Evolutionary conservation across 2,888 invertebrate genomes (phyloP).

Genomic region (Raillietiella orientalis): DNA sequence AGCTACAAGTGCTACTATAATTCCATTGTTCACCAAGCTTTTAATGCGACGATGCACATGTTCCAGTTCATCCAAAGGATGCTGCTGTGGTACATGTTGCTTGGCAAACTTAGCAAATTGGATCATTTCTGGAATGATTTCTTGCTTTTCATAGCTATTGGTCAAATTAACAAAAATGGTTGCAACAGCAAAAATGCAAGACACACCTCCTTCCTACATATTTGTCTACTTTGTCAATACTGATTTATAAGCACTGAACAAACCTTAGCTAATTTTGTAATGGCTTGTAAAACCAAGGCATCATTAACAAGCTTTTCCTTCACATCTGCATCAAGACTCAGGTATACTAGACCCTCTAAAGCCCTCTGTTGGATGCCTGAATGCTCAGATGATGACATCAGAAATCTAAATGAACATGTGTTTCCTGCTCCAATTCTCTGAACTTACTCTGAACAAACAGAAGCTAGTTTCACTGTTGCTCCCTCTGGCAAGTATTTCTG

Average conservation of each 20-base stretch:
- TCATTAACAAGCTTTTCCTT: conserved; percentile 86
- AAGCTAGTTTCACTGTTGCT: conserved; percentile 57
- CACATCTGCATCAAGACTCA: conserved; percentile 90
- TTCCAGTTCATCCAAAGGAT: conserved; percentile 61
- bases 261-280: conserved; percentile 54
- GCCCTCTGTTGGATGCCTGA: conserved; percentile 82
- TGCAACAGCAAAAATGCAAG: conserved; percentile 60
- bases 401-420: too few species aligned
- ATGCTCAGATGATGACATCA: too few species aligned
- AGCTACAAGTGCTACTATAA: conserved; percentile 58
- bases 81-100: conserved; percentile 91
- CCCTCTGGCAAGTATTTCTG: conserved; percentile 81
- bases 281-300: conserved; percentile 35
- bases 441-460: too few species aligned
- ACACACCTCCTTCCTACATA: conserved; percentile 34
- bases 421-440: too few species aligned
- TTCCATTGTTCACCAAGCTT: conserved; percentile 46
- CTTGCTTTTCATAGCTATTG: conserved; percentile 92
- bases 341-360: conserved; percentile 77
- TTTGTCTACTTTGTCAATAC: conserved; percentile 2
- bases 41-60: conserved; percentile 40
- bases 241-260: conserved; percentile 2
- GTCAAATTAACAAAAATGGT: conserved; percentile 83
- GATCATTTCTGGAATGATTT: conserved; percentile 77
- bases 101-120: conserved; percentile 96